phyloP scores from a whole-genome alignment of 1,140 invertebrate species.

The Rhopalosiphum padi region DNA sequence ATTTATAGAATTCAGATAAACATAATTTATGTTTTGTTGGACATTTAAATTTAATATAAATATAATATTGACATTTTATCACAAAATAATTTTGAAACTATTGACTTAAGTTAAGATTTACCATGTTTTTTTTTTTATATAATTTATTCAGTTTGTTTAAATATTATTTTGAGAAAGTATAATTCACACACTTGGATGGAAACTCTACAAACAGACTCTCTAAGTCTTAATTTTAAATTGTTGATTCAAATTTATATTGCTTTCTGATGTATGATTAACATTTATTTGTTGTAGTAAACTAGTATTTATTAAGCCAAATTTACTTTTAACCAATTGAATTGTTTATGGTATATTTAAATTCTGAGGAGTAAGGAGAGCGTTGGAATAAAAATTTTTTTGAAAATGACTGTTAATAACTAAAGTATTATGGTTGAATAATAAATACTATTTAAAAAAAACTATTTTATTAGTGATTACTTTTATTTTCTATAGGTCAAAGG shows the following conservation, averaged over 20 bases:
- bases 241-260: background rate
- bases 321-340: background rate
- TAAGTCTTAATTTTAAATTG: background rate
- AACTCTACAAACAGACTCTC: background rate
- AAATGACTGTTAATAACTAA: background rate
- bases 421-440: too few relatives aligned
- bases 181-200: background rate
- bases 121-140: background rate
- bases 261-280: background rate
- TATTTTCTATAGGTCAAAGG: too few relatives aligned
- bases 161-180: background rate
- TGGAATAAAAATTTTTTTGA: background rate
- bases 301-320: background rate
- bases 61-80: background rate
- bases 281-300: background rate
- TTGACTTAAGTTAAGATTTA: background rate
- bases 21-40: background rate
- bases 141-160: background rate
- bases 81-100: background rate
- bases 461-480: too few relatives aligned
- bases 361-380: background rate
- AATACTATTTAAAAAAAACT: too few relatives aligned
- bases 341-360: background rate
- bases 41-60: slow-evolving; percentile 9
- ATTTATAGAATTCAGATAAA: background rate